Evolutionary conservation across 2,888 invertebrate genomes (phyloP).

Genomic region (Heliconius aoede): DNA sequence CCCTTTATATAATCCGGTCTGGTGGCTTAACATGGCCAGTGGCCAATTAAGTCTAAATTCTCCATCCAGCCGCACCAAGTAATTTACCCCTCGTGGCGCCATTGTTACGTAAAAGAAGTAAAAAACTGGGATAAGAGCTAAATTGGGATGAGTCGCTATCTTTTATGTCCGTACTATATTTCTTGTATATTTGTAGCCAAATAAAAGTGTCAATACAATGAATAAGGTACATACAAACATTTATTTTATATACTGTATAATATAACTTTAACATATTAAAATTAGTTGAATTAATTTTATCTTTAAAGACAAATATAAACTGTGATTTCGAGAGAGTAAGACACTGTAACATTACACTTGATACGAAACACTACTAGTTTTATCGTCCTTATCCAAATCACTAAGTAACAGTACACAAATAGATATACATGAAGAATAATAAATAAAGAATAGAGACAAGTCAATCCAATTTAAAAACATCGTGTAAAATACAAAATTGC

Average conservation of each 20-base stretch:
- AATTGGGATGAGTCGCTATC: conserved; percentile 28
- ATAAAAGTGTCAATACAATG: background rate
- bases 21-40: conserved; percentile 12
- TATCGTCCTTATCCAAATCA: no score
- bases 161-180: background rate
- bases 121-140: conserved; percentile 37
- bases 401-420: background rate
- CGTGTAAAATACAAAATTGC: no score
- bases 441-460: no score
- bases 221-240: background rate
- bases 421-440: background rate
- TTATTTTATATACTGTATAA: no score
- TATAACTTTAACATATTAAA: no score
- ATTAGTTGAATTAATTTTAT: no score
- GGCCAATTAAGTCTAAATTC: conserved; percentile 38
- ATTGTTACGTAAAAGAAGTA: conserved; percentile 33
- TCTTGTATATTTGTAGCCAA: background rate
- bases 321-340: background rate
- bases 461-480: no score
- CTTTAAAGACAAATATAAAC: no score
- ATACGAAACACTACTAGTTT: background rate
- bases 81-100: conserved; percentile 28
- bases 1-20: conserved; percentile 19
- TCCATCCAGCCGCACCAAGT: conserved; percentile 37
- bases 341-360: background rate